Conservation (phyloP, 2,888 invertebrate genomes). For the Nomada flava region DNA sequence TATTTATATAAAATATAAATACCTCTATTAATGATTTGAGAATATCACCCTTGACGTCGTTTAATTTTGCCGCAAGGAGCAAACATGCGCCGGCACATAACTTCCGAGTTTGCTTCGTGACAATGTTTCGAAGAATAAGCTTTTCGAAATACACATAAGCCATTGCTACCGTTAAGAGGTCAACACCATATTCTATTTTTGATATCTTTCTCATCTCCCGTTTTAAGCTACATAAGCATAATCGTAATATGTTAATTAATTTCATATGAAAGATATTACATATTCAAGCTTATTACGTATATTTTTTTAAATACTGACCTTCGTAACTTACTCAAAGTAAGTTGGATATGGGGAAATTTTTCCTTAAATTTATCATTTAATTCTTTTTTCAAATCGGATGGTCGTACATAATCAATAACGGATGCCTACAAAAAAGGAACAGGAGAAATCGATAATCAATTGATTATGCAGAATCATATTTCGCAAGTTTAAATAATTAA, state of each 20-base stretch:
- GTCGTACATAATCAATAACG: slow-evolving; percentile 97
- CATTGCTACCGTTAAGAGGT: slow-evolving; percentile 96
- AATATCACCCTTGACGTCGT: slow-evolving; percentile 96
- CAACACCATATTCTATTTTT: slow-evolving; percentile 92
- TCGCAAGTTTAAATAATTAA: slow-evolving; percentile 14
- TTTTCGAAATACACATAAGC: slow-evolving; percentile 99
- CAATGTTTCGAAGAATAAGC: slow-evolving; percentile 94
- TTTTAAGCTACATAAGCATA: slow-evolving; percentile 90
- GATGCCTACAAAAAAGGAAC: slow-evolving; percentile 88
- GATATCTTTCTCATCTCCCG: slow-evolving; percentile 97
- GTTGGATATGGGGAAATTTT: slow-evolving; percentile 96
- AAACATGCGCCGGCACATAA: slow-evolving; percentile 98
- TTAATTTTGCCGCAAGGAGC: slow-evolving; percentile 97
- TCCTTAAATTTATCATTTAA: slow-evolving; percentile 98
- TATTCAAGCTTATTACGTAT: background rate
- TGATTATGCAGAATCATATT: background rate
- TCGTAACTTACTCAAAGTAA: slow-evolving; percentile 97
- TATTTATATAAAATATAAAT: slow-evolving; percentile 59
- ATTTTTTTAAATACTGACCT: slow-evolving; percentile 87
- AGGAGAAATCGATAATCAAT: background rate
- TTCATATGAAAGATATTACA: background rate
- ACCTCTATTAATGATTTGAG: slow-evolving; percentile 96
- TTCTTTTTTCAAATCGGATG: slow-evolving; percentile 97
- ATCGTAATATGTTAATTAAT: slow-evolving; percentile 8
- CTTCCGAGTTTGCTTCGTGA: slow-evolving; percentile 98